phyloP scores from a whole-genome alignment of 1,140 invertebrate genomes.

The Battus philenor region DNA sequence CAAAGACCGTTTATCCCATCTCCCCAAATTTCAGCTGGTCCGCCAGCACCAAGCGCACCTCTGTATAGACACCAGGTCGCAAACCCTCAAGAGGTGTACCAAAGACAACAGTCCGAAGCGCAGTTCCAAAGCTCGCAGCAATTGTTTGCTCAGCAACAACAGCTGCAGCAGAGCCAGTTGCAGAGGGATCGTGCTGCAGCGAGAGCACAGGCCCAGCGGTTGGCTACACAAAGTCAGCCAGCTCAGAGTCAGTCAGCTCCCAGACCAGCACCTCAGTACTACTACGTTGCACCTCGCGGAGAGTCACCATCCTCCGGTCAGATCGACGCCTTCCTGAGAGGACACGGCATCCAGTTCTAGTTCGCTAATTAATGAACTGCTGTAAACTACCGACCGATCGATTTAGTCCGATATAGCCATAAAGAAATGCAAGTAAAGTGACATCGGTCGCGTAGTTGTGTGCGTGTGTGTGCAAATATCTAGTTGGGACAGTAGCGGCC shows the following conservation, averaged over 20 bases:
- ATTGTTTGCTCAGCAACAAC: constrained; percentile 83
- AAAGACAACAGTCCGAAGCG: constrained; percentile 82
- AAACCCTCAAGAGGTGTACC: constrained; percentile 81
- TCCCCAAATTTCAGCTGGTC: constrained; percentile 56
- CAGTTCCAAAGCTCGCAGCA: constrained; percentile 84
- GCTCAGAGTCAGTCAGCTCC: constrained; percentile 30
- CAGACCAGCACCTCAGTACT: constrained; percentile 71
- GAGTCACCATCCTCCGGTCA: constrained; percentile 80
- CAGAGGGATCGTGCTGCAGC: constrained; percentile 70
- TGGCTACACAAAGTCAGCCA: constrained; percentile 62
- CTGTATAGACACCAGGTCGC: constrained; percentile 65
- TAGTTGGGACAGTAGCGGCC: constrained; percentile 34
- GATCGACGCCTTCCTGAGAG: constrained; percentile 87
- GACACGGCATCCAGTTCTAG: constrained; percentile 81
- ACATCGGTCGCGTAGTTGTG: constrained; percentile 20
- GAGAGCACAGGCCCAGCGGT: constrained; percentile 66
- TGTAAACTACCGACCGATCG: constrained; percentile 35
- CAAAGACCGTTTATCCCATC: constrained; percentile 61
- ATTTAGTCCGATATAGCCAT: constrained; percentile 18
- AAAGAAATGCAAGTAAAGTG: constrained; percentile 4
- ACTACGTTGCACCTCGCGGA: constrained; percentile 79
- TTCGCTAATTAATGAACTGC: constrained; percentile 38
- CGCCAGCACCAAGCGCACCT: constrained; percentile 51
- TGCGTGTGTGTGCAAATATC: constrained; percentile 17
- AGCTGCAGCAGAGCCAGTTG: constrained; percentile 77